A percentile compares a stretch with the other conserved stretches of the same genome.
These are phyloP conservation scores for Temnothorax unifasciatus DNA, from an alignment of 2,888 invertebrate species.

Conservation along the genomic window DNA sequence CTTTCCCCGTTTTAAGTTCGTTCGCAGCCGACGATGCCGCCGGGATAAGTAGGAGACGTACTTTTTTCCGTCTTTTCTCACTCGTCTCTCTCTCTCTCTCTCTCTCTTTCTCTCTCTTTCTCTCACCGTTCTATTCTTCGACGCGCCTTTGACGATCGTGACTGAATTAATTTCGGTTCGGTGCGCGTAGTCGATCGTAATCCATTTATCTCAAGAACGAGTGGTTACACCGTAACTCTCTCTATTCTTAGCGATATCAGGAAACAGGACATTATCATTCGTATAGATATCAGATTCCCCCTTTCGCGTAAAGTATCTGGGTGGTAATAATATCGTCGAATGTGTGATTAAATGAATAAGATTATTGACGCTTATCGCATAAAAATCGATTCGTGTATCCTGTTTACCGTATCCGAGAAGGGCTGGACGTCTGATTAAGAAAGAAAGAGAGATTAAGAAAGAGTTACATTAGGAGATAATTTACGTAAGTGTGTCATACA, in stretches of 20 bases:
- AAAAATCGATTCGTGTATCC: background rate
- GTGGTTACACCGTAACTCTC: slow-evolving; percentile 47
- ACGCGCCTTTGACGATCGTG: slow-evolving; percentile 31
- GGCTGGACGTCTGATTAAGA: background rate
- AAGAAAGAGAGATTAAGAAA: too few relatives aligned
- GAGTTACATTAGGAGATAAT: too few relatives aligned
- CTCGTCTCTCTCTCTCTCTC: background rate
- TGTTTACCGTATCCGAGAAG: background rate
- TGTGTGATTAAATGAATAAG: slow-evolving; percentile 2
- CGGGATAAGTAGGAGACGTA: slow-evolving; percentile 58
- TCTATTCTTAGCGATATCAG: slow-evolving; percentile 20
- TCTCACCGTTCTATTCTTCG: background rate
- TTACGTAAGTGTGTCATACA: background rate
- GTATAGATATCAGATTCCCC: slow-evolving; percentile 22
- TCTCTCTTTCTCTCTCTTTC: background rate
- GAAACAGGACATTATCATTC: slow-evolving; percentile 42
- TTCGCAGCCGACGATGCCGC: slow-evolving; percentile 57
- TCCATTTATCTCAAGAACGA: slow-evolving; percentile 72
- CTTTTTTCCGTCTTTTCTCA: background rate
- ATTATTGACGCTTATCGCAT: slow-evolving; percentile 26
- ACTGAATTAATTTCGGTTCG: slow-evolving; percentile 78
- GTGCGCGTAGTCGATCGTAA: slow-evolving; percentile 75
- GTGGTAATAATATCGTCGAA: slow-evolving; percentile 24
- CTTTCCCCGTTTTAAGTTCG: slow-evolving; percentile 56
- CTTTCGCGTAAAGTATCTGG: slow-evolving; percentile 1